These are phyloP conservation scores for Vimba vimba DNA, from an alignment of 2,113 vertebrate genomes.

Conservation along the genomic window DNA sequence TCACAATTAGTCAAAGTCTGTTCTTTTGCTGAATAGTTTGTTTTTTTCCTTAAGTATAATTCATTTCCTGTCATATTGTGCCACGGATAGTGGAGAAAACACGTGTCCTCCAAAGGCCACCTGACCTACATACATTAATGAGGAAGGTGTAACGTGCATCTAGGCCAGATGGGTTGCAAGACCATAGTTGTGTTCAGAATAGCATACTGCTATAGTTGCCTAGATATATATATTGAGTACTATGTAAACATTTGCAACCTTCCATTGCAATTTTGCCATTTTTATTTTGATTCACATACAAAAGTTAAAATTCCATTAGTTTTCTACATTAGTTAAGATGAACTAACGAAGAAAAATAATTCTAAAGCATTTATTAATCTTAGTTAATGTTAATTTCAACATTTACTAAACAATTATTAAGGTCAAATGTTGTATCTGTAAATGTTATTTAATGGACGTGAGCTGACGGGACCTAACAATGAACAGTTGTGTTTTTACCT, in stretches of 20 bases:
- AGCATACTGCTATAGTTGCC: neutral
- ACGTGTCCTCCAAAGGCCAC: constrained; percentile 27
- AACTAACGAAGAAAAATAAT: too few relatives aligned
- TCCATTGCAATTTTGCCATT: neutral
- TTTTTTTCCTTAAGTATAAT: constrained; percentile 64
- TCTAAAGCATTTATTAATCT: too few relatives aligned
- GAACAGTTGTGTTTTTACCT: too few relatives aligned
- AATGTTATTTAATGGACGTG: too few relatives aligned
- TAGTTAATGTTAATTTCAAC: too few relatives aligned
- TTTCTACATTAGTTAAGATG: too few relatives aligned
- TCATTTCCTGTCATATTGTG: constrained; percentile 62
- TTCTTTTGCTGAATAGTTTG: constrained; percentile 68
- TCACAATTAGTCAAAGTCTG: constrained; percentile 68
- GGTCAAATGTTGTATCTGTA: too few relatives aligned
- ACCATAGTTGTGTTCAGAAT: neutral
- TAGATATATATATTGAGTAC: too few relatives aligned
- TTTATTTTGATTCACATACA: neutral
- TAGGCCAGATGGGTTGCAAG: neutral
- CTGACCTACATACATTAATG: constrained; percentile 61
- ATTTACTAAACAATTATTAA: too few relatives aligned
- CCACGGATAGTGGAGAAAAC: neutral
- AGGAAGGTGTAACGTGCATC: constrained; percentile 20
- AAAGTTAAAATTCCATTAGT: neutral
- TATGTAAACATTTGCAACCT: neutral
- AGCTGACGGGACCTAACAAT: too few relatives aligned